These are phyloP conservation scores for Brachionus sp. DNA, from an alignment of 1,140 invertebrate species.

Conservation along the genomic window DNA sequence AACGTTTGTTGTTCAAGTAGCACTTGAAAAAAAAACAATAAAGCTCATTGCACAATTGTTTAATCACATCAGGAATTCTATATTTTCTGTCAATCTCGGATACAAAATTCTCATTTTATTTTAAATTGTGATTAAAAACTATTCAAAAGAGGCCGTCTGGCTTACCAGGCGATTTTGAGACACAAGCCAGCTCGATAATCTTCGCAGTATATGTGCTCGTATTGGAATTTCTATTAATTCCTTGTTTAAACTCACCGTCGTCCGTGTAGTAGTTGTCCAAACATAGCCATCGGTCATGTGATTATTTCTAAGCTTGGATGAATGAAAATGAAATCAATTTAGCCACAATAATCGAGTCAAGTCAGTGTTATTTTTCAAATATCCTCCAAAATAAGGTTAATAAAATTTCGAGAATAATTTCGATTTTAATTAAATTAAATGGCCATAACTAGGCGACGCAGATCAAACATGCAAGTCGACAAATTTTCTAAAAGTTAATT, in stretches of 20 bases:
- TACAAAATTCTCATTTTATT: background rate
- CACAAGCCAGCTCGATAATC: background rate
- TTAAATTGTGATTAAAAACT: background rate
- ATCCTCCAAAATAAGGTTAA: conserved; percentile 9
- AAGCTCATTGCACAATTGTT: background rate
- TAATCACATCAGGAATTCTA: background rate
- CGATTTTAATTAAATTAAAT: background rate
- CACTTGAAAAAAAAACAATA: background rate
- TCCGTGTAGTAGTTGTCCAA: background rate
- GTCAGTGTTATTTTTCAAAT: background rate
- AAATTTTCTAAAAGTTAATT: background rate
- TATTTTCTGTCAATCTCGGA: background rate
- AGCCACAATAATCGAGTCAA: background rate
- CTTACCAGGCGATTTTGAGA: background rate
- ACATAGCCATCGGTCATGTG: conserved; percentile 19
- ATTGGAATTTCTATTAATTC: conserved; percentile 6
- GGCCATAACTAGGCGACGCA: background rate
- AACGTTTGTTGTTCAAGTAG: background rate
- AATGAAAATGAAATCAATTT: conserved; percentile 1
- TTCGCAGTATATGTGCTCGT: background rate
- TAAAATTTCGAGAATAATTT: conserved; percentile 2
- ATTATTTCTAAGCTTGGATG: background rate
- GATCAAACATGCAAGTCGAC: background rate
- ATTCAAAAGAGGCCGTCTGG: background rate
- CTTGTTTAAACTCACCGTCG: conserved; percentile 10